Evolutionary conservation across 2,797 vertebrate species (phyloP).

Genomic region (Takifugu ocellatus): DNA sequence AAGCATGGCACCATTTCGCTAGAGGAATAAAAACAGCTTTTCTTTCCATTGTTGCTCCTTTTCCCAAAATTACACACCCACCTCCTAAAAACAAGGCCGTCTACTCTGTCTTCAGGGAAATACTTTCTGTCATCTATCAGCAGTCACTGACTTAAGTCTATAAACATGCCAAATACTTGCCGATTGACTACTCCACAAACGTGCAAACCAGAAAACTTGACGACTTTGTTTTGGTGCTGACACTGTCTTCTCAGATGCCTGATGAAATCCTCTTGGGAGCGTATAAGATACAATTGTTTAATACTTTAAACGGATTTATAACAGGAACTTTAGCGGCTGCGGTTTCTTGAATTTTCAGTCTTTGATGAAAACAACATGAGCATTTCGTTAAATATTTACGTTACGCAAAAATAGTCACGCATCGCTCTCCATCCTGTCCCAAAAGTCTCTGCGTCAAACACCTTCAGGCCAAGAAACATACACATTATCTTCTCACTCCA

Average conservation of each 20-base stretch:
- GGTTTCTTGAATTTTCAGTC: neutral
- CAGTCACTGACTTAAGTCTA: constrained; percentile 38
- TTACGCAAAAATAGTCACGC: neutral
- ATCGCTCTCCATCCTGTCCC: constrained; percentile 18
- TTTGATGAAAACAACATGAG: constrained; percentile 1
- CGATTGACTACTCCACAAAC: constrained; percentile 33
- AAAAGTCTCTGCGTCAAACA: constrained; percentile 32
- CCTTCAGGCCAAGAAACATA: constrained; percentile 33
- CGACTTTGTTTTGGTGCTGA: constrained; percentile 31
- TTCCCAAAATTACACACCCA: constrained; percentile 14
- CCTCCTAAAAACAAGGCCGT: constrained; percentile 26
- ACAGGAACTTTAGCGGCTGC: neutral
- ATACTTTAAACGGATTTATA: constrained; percentile 12
- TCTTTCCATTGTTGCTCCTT: constrained; percentile 30
- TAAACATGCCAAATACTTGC: constrained; percentile 44
- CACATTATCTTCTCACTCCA: constrained; percentile 24
- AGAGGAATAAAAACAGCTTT: constrained; percentile 27
- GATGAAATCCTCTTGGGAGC: constrained; percentile 24
- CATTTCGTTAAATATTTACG: neutral
- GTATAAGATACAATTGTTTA: constrained; percentile 9
- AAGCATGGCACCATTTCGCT: constrained; percentile 50
- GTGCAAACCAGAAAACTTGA: constrained; percentile 32
- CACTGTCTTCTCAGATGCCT: constrained; percentile 29
- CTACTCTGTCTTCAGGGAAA: constrained; percentile 33
- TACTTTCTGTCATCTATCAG: constrained; percentile 43